Conservation (phyloP, 2,888 invertebrate species). For the Pycnomerus fuliginosus region DNA sequence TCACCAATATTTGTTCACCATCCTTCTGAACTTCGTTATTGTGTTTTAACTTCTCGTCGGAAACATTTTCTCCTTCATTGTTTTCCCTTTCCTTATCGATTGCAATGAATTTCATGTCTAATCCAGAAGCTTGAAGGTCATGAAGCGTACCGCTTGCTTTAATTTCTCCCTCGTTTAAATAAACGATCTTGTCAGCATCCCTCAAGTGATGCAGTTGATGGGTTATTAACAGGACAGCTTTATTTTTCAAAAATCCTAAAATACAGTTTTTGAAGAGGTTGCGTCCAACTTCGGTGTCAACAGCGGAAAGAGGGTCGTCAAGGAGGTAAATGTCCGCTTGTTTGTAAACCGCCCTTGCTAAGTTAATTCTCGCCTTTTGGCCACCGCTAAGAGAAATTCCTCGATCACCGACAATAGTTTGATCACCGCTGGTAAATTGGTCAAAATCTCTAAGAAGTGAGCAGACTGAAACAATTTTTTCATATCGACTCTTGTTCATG, state of each 20-base stretch:
- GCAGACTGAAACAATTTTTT: conserved; percentile 64
- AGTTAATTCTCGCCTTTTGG: conserved; percentile 80
- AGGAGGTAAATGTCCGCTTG: conserved; percentile 79
- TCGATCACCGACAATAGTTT: conserved; percentile 74
- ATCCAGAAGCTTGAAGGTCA: no score
- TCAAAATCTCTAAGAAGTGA: conserved; percentile 69
- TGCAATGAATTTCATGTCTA: no score
- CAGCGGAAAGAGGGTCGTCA: conserved; percentile 86
- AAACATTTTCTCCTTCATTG: conserved; percentile 29
- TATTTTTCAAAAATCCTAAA: conserved; percentile 59
- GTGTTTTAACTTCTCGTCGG: no score
- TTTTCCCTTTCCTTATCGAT: conserved; percentile 40
- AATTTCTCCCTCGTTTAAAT: no score
- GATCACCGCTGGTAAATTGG: conserved; percentile 72
- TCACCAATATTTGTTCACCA: no score
- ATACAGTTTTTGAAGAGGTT: conserved; percentile 81
- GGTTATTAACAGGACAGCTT: conserved; percentile 71
- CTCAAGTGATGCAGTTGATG: conserved; percentile 67
- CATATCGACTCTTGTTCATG: conserved; percentile 66
- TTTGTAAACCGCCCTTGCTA: conserved; percentile 79
- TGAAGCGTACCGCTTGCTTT: no score
- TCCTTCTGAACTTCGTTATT: no score
- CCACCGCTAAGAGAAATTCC: conserved; percentile 73
- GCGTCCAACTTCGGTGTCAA: conserved; percentile 82
- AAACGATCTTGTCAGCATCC: conserved; percentile 51